Percentiles rank a stretch among this genome's conserved stretches.
Conservation (phyloP, 1,140 invertebrate species). For the Pissodes strobi region DNA sequence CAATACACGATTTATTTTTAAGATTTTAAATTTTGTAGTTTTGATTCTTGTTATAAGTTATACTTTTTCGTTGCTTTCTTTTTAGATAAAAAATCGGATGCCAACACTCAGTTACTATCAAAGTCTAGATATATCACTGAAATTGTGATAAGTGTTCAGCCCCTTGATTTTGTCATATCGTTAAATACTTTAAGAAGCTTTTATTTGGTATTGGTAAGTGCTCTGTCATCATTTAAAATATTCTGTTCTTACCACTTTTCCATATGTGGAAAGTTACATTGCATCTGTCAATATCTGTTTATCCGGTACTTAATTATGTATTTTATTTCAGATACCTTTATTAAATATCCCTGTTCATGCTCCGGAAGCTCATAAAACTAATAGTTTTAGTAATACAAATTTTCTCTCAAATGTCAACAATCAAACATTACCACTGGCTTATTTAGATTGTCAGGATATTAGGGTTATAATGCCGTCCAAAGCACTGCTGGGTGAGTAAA, state of each 20-base stretch:
- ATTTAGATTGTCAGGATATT: constrained; percentile 66
- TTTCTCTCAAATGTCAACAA: constrained; percentile 40
- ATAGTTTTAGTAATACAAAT: background rate
- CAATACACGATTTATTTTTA: no score
- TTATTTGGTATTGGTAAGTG: constrained; percentile 49
- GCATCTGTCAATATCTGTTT: no score
- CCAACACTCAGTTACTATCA: constrained; percentile 30
- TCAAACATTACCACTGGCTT: constrained; percentile 61
- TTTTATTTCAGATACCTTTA: constrained; percentile 32
- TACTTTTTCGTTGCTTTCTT: no score
- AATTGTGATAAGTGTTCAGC: constrained; percentile 69
- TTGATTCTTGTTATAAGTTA: no score
- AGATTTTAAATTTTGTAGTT: no score
- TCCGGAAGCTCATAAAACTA: constrained; percentile 17
- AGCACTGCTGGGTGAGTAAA: constrained; percentile 39
- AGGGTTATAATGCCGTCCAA: constrained; percentile 61
- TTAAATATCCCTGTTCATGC: constrained; percentile 10
- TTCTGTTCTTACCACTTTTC: no score
- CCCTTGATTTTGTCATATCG: constrained; percentile 49
- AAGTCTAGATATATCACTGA: constrained; percentile 67
- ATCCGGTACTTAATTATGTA: no score
- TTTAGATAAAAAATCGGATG: constrained; percentile 26
- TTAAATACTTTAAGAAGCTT: constrained; percentile 48
- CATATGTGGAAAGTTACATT: no score
- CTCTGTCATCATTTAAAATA: no score